phyloP scores from a whole-genome alignment of 2,113 vertebrate genomes.

The Albula glossodonta region DNA sequence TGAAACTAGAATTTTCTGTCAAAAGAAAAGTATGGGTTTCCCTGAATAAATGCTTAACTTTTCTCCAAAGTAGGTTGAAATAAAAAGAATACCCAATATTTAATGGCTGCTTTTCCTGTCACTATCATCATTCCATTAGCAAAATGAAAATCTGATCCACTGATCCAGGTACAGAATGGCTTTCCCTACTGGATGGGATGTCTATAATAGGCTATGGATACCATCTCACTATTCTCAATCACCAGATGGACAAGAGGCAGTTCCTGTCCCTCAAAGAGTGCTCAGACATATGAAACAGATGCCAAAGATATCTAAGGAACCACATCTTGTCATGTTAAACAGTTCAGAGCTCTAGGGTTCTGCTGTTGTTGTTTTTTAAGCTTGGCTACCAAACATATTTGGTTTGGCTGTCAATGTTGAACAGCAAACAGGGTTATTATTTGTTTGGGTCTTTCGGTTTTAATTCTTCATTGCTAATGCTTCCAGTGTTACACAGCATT shows the following conservation, averaged over 20 bases:
- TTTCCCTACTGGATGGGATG: constrained; percentile 29
- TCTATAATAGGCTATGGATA: constrained; percentile 34
- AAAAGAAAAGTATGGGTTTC: constrained; percentile 41
- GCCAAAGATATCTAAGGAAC: constrained; percentile 23
- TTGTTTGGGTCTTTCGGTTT: constrained; percentile 37
- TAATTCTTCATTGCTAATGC: background rate
- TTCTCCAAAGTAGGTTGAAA: background rate
- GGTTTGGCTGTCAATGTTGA: constrained; percentile 34
- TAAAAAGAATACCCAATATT: constrained; percentile 17
- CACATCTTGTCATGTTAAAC: constrained; percentile 24
- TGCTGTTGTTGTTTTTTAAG: constrained; percentile 32
- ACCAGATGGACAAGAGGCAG: constrained; percentile 26
- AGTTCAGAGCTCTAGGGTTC: constrained; percentile 33
- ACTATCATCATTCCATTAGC: constrained; percentile 38
- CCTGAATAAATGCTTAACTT: background rate
- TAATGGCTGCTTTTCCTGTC: constrained; percentile 25
- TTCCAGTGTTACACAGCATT: background rate
- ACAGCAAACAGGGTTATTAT: constrained; percentile 20
- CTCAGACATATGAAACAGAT: background rate
- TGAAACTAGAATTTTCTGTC: constrained; percentile 39
- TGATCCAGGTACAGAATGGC: constrained; percentile 20
- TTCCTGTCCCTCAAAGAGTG: constrained; percentile 25
- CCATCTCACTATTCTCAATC: constrained; percentile 42
- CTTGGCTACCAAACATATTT: constrained; percentile 13
- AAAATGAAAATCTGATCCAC: constrained; percentile 3